These are phyloP conservation scores for Mungos mungo DNA, from an alignment of 2,113 vertebrate genomes.

Conservation along the genomic window DNA sequence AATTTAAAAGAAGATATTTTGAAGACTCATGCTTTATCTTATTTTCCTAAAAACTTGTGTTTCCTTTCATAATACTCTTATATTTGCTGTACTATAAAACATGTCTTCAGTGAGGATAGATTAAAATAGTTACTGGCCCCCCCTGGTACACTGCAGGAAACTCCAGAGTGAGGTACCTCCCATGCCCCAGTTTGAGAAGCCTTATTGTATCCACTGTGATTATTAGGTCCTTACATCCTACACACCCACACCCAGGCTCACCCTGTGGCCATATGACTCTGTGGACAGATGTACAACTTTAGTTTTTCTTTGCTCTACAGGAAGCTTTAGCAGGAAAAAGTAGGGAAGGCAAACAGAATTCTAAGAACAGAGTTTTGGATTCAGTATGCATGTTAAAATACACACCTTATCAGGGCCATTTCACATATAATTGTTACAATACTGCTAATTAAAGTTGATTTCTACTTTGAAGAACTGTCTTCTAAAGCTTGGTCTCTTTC, in stretches of 20 bases:
- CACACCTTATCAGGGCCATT: not conserved
- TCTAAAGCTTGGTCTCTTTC: not conserved
- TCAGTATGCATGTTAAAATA: not conserved
- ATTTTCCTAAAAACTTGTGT: not conserved
- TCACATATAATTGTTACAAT: not conserved
- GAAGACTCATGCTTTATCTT: not conserved
- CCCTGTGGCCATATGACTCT: not conserved
- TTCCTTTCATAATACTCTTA: not conserved
- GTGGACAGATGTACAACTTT: not conserved
- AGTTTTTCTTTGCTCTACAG: not conserved
- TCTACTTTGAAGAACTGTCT: not conserved
- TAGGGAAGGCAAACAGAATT: not conserved
- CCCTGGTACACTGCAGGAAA: rapidly evolving
- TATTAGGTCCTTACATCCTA: not conserved
- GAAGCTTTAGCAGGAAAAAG: not conserved
- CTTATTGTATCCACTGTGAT: too few species aligned
- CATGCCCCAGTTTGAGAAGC: not conserved
- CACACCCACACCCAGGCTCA: rapidly evolving
- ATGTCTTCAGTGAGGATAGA: not conserved
- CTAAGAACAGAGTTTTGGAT: not conserved
- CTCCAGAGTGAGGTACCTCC: not conserved
- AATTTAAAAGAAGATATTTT: too few species aligned
- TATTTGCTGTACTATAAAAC: not conserved
- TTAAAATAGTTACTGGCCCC: not conserved
- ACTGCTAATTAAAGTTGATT: not conserved